Conservation (phyloP, 2,113 vertebrate species). For the Diglossa brunneiventris region DNA sequence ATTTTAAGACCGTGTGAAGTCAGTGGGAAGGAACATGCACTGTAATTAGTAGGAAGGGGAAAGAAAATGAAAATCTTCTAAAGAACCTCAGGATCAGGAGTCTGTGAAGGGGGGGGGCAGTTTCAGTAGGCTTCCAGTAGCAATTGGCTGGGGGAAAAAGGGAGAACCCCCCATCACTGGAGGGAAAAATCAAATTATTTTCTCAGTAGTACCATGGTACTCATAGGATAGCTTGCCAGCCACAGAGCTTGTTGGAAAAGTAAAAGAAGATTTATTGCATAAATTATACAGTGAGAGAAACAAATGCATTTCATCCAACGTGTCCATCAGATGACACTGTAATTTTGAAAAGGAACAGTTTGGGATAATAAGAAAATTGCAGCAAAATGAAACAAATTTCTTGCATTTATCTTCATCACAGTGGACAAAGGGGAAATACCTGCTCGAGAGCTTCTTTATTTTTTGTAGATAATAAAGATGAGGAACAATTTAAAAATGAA, state of each 20-base stretch:
- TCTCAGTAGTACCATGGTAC: background rate
- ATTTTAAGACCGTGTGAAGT: background rate
- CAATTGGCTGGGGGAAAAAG: background rate
- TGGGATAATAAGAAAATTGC: background rate
- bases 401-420: background rate
- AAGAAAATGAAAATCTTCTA: background rate
- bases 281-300: background rate
- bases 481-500: background rate
- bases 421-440: background rate
- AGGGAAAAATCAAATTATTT: background rate
- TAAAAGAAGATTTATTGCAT: background rate
- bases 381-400: background rate
- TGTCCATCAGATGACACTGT: background rate
- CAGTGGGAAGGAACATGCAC: background rate
- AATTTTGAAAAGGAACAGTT: background rate
- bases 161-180: fast-evolving
- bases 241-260: background rate
- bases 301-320: background rate
- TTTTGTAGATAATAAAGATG: background rate
- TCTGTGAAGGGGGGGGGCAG: background rate
- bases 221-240: background rate
- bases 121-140: background rate
- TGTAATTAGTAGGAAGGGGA: background rate
- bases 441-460: background rate
- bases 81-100: background rate